Evolutionary conservation across 2,888 invertebrate species (phyloP).

Genomic region (Spisula solida): DNA sequence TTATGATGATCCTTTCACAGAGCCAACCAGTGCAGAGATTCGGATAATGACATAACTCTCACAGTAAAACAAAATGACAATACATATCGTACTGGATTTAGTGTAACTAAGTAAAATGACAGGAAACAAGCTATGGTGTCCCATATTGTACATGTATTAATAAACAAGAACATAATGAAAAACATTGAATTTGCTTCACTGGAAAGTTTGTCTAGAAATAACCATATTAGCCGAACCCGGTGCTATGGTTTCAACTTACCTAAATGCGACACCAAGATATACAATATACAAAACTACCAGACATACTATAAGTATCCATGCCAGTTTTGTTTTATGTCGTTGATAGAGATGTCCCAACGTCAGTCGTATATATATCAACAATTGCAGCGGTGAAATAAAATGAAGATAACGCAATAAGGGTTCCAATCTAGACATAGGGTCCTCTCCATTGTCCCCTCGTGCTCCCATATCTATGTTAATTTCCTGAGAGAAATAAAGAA

Average conservation of each 20-base stretch:
- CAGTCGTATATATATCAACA: conserved; percentile 61
- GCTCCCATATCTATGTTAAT: conserved; percentile 61
- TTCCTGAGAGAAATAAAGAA: conserved; percentile 53
- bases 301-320: conserved; percentile 33
- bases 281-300: conserved; percentile 46
- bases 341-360: conserved; percentile 55
- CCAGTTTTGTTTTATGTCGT: conserved; percentile 37
- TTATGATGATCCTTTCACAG: too few species aligned
- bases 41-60: too few species aligned
- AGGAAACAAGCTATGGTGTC: too few species aligned
- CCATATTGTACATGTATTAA: too few species aligned
- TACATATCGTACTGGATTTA: too few species aligned
- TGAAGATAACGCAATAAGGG: conserved; percentile 39
- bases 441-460: conserved; percentile 37
- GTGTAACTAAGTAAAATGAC: too few species aligned
- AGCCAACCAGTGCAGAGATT: too few species aligned
- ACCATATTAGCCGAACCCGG: too few species aligned
- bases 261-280: conserved; percentile 61
- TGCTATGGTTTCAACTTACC: conserved; percentile 39
- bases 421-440: conserved; percentile 56
- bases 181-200: too few species aligned
- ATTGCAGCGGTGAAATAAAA: conserved; percentile 58
- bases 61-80: too few species aligned
- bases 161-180: too few species aligned
- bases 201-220: too few species aligned